Base-by-base conservation (phyloP, 2,797 vertebrate genomes). In the Apodemus agrarius region DNA sequence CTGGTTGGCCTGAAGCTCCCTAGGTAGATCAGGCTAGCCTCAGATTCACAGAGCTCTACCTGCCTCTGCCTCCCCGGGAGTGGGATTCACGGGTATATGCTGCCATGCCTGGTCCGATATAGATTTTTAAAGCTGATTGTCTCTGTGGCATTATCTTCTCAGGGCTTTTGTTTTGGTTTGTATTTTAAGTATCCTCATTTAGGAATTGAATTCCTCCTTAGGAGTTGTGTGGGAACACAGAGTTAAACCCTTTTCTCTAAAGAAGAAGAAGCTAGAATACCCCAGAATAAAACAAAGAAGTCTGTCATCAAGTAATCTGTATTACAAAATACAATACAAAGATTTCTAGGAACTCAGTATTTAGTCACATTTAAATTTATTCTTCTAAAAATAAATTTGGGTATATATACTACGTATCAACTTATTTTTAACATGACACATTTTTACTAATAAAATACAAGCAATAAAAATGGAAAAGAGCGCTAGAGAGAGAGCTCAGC, bases 221-320 rank as follows among this genome's bases (percentile, higher is more conserved):
- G 26, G 61, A 90, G 89, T 67, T 92, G 89, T 79, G 67, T 72
- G 67, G 34, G 93, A 95, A 87, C 11, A 86, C n/a, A 82, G 69
- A 89, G 54, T 84, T 82, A 90, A 74, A 49, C 76, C 34, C 72
- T 82, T 89, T 90, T 88, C 37, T 84, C 54, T 75, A 24, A 54
- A 17, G 9, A 91, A 67, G 31, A 79, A 82, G 78, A 52, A 74
- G 14, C 37, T 89, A 95, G 65, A 90, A 65, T 19, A 31, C 0
- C 46, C 29, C 61, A 84, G 52, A 19, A 78, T 34, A 84, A 85
- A 96, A 46, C 4, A 61, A 43, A 96, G 22, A 46, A 75, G 31
- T 40, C 46, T 61, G 14, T 88, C 72, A 92, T 26, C 65, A 81
- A 94, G 21, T 19, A 84, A 49, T 89, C 4, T 86, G 54, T 46